Base-by-base conservation (phyloP, 2,113 vertebrate genomes). In the Cyrtonyx montezumae region DNA sequence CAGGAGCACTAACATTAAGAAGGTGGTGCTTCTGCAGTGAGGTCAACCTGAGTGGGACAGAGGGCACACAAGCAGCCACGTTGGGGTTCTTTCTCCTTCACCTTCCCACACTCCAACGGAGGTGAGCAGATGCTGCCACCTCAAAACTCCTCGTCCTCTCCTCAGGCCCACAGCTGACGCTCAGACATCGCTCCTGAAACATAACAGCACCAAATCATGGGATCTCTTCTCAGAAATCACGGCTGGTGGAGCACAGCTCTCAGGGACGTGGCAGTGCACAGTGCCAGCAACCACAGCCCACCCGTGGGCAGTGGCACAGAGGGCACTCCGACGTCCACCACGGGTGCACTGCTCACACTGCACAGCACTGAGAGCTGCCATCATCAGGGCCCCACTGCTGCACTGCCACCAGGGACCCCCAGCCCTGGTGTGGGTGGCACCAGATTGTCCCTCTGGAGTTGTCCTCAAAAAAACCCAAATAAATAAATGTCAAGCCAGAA, bases 391-490 rank as follows among this genome's bases (percentile, higher is more conserved):
- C 2, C 3, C 6, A 55, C 77, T 34, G 77, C 56, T 15, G 40
- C 65, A 62, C 66, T 84, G 32, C 79, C 88, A 34, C 34, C 63
- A 59, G 43, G 11, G 9, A 49, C 77, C 84, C 81, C 10, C 92
- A 8, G 92, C 93, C 82, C 89, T 43, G 34, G 22, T 22, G 49
- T 65, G 92, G 94, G 93, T 91, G 95, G 93, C 3, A 91, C 63
- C 25, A 79, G 89, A 85, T 70, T 87, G 81, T 85, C 85, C 94
- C 87, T 77, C 93, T 40, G 91, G 71, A 83, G 42, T 89, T 59
- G 2, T 15, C 95, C 87, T 91, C 40, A 40, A 40, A 94, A 91
- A 96, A 95, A 91, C 93, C n/a, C n/a, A n/a, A n/a, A 93, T 83
- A 96, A 96, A 93, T 93, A 83, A 85, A 74, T 16, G 81, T 85